Percentiles rank a stretch among this genome's conserved stretches.
Conservation (phyloP, 2,888 invertebrate genomes). For the Micoletzkya japonica region DNA sequence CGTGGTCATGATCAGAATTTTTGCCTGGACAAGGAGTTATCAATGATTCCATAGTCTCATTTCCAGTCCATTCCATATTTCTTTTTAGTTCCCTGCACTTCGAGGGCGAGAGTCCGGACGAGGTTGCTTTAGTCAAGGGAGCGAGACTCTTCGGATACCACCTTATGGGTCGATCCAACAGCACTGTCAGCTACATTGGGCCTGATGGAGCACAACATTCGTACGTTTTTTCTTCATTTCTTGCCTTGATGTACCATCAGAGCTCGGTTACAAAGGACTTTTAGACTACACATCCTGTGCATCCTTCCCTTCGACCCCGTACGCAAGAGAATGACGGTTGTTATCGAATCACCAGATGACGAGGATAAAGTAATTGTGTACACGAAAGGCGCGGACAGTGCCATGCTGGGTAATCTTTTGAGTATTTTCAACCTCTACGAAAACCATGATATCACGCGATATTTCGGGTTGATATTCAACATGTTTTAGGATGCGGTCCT, state of each 20-base stretch:
- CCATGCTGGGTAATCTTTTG: constrained; percentile 47
- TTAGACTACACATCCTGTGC: constrained; percentile 65
- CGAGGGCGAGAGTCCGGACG: constrained; percentile 96
- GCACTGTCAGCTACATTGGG: not conserved
- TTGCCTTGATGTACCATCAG: not conserved
- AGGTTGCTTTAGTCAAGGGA: constrained; percentile 83
- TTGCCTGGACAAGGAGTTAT: too few relatives aligned
- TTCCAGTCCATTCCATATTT: too few relatives aligned
- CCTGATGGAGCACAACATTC: not conserved
- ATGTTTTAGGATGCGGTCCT: too few relatives aligned
- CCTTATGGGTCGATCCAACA: not conserved
- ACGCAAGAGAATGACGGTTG: constrained; percentile 92
- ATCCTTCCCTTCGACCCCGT: constrained; percentile 88
- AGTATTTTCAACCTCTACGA: too few relatives aligned
- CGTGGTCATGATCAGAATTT: not conserved
- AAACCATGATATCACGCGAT: too few relatives aligned
- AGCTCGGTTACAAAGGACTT: not conserved
- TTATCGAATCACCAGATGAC: constrained; percentile 64
- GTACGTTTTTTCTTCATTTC: too few relatives aligned
- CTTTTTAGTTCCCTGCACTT: constrained; percentile 65
- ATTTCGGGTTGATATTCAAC: too few relatives aligned
- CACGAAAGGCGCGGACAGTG: constrained; percentile 71
- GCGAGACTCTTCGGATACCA: constrained; percentile 10
- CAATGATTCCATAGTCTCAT: too few relatives aligned
- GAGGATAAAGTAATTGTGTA: constrained; percentile 69